phyloP scores from a whole-genome alignment of 1,140 invertebrate genomes.

The Dreissena polymorpha region DNA sequence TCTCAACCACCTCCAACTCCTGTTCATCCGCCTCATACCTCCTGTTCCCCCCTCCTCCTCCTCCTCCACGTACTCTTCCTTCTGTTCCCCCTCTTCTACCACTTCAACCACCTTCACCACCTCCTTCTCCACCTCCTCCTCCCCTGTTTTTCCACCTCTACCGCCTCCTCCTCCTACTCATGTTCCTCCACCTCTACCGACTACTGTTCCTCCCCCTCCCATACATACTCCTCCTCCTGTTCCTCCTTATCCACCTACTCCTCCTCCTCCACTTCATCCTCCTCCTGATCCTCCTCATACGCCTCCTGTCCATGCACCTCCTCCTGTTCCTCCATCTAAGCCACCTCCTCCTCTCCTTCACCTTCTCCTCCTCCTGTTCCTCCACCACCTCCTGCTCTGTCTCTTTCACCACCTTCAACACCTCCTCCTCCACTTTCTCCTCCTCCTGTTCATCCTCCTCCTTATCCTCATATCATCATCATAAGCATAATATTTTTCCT shows the following conservation, averaged over 20 bases:
- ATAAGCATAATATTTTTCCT: too few species aligned
- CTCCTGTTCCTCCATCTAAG: too few species aligned
- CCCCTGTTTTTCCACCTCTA: not conserved
- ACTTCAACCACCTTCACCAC: constrained; percentile 15
- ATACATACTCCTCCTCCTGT: not conserved
- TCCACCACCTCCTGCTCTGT: too few species aligned
- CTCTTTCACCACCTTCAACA: too few species aligned
- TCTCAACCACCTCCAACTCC: not conserved
- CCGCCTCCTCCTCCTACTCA: not conserved
- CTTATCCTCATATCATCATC: too few species aligned
- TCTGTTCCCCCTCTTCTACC: not conserved
- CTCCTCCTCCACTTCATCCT: constrained; percentile 23
- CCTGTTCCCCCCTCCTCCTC: not conserved
- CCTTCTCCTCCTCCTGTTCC: too few species aligned
- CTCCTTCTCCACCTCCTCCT: constrained; percentile 30
- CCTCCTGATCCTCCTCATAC: too few species aligned
- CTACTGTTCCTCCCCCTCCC: not conserved
- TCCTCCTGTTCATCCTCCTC: too few species aligned
- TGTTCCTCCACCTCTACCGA: not conserved
- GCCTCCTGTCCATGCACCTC: too few species aligned
- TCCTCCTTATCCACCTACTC: too few species aligned
- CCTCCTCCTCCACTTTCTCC: too few species aligned
- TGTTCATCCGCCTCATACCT: not conserved
- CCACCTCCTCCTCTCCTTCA: too few species aligned
- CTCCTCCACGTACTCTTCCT: not conserved